Percentiles rank a stretch among this genome's conserved stretches.
These are phyloP conservation scores for Styela clava DNA, from an alignment of 23 tunicate species.

Conservation along the genomic window DNA sequence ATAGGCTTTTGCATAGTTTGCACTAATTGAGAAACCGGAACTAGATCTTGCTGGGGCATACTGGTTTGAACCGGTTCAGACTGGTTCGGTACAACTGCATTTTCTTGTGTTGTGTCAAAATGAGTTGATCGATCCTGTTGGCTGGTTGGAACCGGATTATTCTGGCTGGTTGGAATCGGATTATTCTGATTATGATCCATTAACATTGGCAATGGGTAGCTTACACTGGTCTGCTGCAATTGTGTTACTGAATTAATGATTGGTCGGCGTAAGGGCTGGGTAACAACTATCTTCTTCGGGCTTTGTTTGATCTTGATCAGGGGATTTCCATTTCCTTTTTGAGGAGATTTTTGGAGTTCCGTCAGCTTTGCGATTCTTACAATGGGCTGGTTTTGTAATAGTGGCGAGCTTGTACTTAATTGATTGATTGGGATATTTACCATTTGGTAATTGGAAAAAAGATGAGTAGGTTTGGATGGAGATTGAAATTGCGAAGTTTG, in stretches of 20 bases:
- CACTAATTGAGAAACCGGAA: not conserved
- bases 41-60: not conserved
- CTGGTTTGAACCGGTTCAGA: not conserved
- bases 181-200: not conserved
- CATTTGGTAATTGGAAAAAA: too few relatives aligned
- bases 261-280: not conserved
- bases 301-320: too few relatives aligned
- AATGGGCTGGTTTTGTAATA: too few relatives aligned
- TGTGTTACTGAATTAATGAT: not conserved
- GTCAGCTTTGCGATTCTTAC: too few relatives aligned
- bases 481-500: too few relatives aligned
- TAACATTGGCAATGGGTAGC: not conserved
- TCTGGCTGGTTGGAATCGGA: not conserved
- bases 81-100: not conserved
- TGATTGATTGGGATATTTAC: too few relatives aligned
- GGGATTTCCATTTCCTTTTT: too few relatives aligned
- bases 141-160: not conserved
- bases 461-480: too few relatives aligned
- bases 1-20: not conserved
- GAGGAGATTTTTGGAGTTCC: too few relatives aligned
- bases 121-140: not conserved
- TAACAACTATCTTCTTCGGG: not conserved
- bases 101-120: not conserved
- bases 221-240: not conserved
- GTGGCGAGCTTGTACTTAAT: too few relatives aligned